These are phyloP conservation scores for Teleopsis dalmanni DNA, from an alignment of 1,140 invertebrate species.

Conservation along the genomic window DNA sequence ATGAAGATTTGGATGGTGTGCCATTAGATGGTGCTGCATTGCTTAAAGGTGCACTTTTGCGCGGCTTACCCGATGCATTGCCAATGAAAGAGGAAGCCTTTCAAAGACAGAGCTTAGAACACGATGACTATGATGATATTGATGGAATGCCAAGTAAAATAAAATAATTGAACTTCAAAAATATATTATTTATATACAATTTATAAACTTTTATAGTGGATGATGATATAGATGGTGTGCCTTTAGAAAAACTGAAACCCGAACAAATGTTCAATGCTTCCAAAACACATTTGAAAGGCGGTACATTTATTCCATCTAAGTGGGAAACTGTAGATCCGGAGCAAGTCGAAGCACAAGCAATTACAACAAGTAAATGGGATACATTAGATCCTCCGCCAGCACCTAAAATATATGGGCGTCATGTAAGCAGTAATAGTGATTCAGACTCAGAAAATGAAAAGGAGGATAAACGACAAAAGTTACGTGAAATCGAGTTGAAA, in stretches of 20 bases:
- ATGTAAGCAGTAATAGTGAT: too few relatives aligned
- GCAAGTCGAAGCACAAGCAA: constrained; percentile 68
- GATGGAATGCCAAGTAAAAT: constrained; percentile 65
- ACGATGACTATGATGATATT: constrained; percentile 57
- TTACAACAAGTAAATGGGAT: constrained; percentile 86
- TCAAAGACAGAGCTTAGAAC: constrained; percentile 12
- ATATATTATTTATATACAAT: neutral
- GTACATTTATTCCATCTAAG: constrained; percentile 77
- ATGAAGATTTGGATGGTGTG: constrained; percentile 66
- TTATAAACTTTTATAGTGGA: constrained; percentile 53
- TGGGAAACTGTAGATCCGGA: constrained; percentile 94
- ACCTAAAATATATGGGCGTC: constrained; percentile 29
- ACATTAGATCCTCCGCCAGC: constrained; percentile 44
- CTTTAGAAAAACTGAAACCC: constrained; percentile 51
- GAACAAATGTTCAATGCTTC: constrained; percentile 10
- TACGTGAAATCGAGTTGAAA: constrained; percentile 90
- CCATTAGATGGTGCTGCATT: constrained; percentile 77
- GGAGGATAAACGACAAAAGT: constrained; percentile 71
- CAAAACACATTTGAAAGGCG: constrained; percentile 30
- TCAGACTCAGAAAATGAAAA: constrained; percentile 36
- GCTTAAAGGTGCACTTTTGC: constrained; percentile 60
- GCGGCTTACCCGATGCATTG: constrained; percentile 37
- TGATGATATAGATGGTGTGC: constrained; percentile 77
- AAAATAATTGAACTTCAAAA: too few relatives aligned
- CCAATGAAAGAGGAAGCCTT: constrained; percentile 23